phyloP scores from a whole-genome alignment of 37 sponge, comb jelly and placozoan species.

The Hormiphora californensis region DNA sequence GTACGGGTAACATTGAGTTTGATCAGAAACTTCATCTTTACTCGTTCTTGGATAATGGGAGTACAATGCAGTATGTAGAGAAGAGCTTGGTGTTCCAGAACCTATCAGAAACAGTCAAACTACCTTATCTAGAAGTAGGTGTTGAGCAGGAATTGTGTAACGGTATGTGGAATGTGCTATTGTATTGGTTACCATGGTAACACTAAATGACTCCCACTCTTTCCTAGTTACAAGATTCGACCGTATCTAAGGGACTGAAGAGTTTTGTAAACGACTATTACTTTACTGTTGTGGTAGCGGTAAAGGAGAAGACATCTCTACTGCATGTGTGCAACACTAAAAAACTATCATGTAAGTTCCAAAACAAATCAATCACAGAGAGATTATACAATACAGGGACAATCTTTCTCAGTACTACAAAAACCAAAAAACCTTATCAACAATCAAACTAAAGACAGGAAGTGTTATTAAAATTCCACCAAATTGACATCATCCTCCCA shows the following conservation, averaged over 20 bases:
- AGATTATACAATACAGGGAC: too few relatives aligned
- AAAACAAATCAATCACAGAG: too few relatives aligned
- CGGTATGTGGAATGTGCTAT: too few relatives aligned
- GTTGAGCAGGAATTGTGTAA: background rate
- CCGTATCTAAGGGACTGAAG: background rate
- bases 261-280: slow-evolving; percentile 5
- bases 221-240: background rate
- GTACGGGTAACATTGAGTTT: background rate
- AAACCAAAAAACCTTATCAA: too few relatives aligned
- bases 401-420: too few relatives aligned
- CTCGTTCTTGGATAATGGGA: background rate
- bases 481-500: too few relatives aligned
- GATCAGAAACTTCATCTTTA: slow-evolving; percentile 52
- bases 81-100: slow-evolving; percentile 26
- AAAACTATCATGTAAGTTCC: background rate
- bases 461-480: too few relatives aligned
- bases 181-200: too few relatives aligned
- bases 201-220: too few relatives aligned
- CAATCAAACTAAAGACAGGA: too few relatives aligned
- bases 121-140: background rate
- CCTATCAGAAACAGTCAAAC: background rate
- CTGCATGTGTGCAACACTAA: slow-evolving; percentile 14
- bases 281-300: slow-evolving; percentile 1
- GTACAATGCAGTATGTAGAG: slow-evolving; percentile 14
- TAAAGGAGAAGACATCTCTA: background rate